Evolutionary conservation across 1,140 invertebrate genomes (phyloP), one percentile per base, ranked within the genome.

Genomic region (Drosophila persimilis): DNA sequence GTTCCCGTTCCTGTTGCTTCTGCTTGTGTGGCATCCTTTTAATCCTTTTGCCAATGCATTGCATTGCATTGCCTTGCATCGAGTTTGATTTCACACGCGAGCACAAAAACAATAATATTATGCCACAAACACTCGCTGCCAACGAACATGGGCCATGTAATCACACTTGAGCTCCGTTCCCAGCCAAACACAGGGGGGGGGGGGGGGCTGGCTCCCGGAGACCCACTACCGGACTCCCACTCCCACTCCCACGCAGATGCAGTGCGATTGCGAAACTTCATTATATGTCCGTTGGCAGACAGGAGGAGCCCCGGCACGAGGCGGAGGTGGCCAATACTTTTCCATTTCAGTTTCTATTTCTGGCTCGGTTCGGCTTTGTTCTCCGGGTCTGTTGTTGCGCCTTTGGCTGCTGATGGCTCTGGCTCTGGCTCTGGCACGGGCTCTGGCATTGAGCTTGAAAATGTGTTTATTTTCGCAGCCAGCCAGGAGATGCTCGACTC

Each of bases 61-160:
- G 83, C 80, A 84, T 70, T 72, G 77, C 77, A 81, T 78, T 75
- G 83, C 81, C 84, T 63, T 86, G 81, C 78, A 81, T 71, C 58
- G 81, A 78, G 83, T 86, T 86, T 86, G 83, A 86, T 86, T 86
- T 86, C 81, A 72, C 81, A 86, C 81, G 81, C 81, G 81, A 86
- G 81, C 81, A 86, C 81, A 86, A 78, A 86, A 86, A 86, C 81
- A 86, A 86, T 86, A 86, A 86, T 86, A 86, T 86, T 86, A 86
- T 86, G 81, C 81, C 81, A 86, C 81, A 86, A 86, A 88, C 81
- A 85, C 11, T 13, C 81, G 83, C 77, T 59, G 83, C 62, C 83
- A 81, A 60, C 81, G 81, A 81, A 86, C 83, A 86, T 88, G 81
- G 73, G 63, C 83, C 79, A 86, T 86, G 81, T 86, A 86, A 86